Evolutionary conservation across 2,888 invertebrate genomes (phyloP).

Genomic region (Apotomis turbidana): DNA sequence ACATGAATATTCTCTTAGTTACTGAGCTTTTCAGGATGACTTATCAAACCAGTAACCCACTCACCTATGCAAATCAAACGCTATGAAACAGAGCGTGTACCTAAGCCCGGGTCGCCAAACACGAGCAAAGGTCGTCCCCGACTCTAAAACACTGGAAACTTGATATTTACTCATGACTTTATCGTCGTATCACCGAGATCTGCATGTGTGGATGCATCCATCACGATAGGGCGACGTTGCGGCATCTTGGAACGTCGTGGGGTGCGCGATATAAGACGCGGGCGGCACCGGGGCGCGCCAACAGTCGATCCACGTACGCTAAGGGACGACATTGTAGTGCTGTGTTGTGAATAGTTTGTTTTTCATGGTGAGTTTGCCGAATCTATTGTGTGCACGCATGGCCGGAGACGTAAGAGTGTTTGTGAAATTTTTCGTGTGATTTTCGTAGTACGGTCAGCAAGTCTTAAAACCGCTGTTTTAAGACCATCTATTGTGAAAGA

Average conservation of each 20-base stretch:
- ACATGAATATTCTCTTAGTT: too few species aligned
- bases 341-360: slow-evolving; percentile 68
- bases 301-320: slow-evolving; percentile 64
- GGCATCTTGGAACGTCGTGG: slow-evolving; percentile 66
- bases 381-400: slow-evolving; percentile 17
- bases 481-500: too few species aligned
- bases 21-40: neutral
- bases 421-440: slow-evolving; percentile 6
- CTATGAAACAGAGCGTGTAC: slow-evolving; percentile 7
- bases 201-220: slow-evolving; percentile 57
- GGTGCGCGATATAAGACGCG: slow-evolving; percentile 71
- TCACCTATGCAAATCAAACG: neutral
- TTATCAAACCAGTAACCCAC: neutral
- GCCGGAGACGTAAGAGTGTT: slow-evolving; percentile 5
- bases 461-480: too few species aligned
- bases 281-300: slow-evolving; percentile 67
- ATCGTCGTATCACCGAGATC: slow-evolving; percentile 52
- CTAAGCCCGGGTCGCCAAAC: slow-evolving; percentile 9
- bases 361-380: slow-evolving; percentile 62
- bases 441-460: neutral
- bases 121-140: slow-evolving; percentile 23
- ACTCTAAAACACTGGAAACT: slow-evolving; percentile 43
- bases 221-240: slow-evolving; percentile 71
- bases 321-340: slow-evolving; percentile 66
- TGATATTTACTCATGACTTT: slow-evolving; percentile 60